Conservation (phyloP, 2,113 vertebrate genomes). For the Piaya cayana region DNA sequence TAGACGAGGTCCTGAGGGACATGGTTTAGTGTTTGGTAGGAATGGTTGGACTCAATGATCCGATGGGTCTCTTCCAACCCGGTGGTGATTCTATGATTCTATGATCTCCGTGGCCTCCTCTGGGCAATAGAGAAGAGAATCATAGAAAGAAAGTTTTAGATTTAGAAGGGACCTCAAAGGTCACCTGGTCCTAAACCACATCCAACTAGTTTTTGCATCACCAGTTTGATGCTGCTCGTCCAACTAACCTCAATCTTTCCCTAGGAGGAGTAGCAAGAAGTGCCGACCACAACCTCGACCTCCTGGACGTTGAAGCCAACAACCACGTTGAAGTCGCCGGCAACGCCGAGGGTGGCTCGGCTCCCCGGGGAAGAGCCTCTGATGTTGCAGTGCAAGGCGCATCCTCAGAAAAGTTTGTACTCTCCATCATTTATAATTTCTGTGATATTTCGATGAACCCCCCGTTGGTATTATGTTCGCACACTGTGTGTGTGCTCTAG, state of each 20-base stretch:
- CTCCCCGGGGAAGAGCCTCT: background rate
- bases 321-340: background rate
- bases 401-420: constrained; percentile 17
- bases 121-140: too few species aligned
- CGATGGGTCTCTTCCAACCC: too few species aligned
- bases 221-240: fast-evolving
- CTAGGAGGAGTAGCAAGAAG: fast-evolving
- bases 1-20: too few species aligned
- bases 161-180: too few species aligned
- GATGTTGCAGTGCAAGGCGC: background rate
- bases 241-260: background rate
- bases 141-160: too few species aligned
- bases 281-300: background rate
- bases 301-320: background rate
- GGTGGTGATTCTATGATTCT: too few species aligned
- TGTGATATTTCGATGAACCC: fast-evolving
- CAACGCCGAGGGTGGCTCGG: fast-evolving
- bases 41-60: too few species aligned
- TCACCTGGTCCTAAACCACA: too few species aligned
- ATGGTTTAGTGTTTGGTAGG: too few species aligned
- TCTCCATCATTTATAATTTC: fast-evolving
- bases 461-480: fast-evolving
- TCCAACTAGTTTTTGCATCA: fast-evolving
- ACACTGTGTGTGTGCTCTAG: fast-evolving
- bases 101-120: too few species aligned